These are phyloP conservation scores for Lethrus apterus DNA, from an alignment of 1,140 invertebrate genomes.

Conservation along the genomic window DNA sequence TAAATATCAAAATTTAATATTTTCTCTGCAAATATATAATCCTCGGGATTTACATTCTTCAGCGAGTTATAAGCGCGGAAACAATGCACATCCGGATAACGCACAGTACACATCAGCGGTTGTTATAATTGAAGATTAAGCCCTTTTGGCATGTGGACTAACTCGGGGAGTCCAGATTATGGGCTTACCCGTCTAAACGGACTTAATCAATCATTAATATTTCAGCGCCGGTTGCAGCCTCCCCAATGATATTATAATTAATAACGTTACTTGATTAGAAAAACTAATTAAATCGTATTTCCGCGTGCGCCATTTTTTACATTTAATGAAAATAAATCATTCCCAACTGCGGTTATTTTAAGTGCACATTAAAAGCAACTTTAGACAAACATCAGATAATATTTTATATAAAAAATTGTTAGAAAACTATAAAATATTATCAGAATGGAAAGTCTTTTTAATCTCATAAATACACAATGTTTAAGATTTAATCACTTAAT, in stretches of 20 bases:
- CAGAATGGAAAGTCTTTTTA: no score
- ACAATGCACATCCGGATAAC: background rate
- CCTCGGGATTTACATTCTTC: slow-evolving; percentile 9
- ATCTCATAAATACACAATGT: no score
- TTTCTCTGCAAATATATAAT: slow-evolving; percentile 1
- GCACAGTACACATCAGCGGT: slow-evolving; percentile 13
- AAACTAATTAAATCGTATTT: slow-evolving; percentile 3
- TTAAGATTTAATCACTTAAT: no score
- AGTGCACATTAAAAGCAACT: no score
- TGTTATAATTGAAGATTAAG: slow-evolving; percentile 31
- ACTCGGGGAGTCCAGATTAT: slow-evolving; percentile 24
- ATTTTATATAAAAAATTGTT: no score
- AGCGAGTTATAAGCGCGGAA: slow-evolving; percentile 3
- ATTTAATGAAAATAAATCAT: slow-evolving; percentile 7
- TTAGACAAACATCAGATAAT: no score
- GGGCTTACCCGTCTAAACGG: slow-evolving; percentile 17
- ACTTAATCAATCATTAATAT: slow-evolving; percentile 27
- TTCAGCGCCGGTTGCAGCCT: slow-evolving; percentile 3
- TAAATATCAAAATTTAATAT: no score
- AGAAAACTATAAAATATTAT: no score
- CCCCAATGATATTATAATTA: background rate
- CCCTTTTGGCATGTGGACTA: slow-evolving; percentile 30
- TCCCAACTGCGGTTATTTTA: slow-evolving; percentile 1
- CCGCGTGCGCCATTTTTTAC: background rate
- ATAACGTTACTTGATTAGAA: slow-evolving; percentile 6